Evolutionary conservation across 2,113 vertebrate genomes (phyloP).

Genomic region (Aegithalos caudatus): DNA sequence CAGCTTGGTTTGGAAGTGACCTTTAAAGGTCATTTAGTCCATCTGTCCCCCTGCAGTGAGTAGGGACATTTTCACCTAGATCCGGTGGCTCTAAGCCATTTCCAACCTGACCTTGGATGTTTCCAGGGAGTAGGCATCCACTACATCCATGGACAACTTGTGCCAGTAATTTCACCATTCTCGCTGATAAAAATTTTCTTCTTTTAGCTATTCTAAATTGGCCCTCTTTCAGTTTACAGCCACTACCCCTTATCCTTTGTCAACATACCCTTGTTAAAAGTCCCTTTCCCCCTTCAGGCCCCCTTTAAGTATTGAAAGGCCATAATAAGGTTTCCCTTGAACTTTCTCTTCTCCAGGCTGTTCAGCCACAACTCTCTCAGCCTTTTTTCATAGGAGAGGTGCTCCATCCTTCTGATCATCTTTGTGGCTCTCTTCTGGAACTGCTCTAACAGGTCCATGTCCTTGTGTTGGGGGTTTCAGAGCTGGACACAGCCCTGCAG

Average conservation of each 20-base stretch:
- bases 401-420: neutral
- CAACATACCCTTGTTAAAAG: neutral
- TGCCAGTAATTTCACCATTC: too few species aligned
- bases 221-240: neutral
- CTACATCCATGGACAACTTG: neutral
- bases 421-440: neutral
- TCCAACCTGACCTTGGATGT: neutral
- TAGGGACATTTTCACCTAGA: neutral
- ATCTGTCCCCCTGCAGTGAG: neutral
- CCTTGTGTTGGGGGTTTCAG: rapidly evolving
- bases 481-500: rapidly evolving
- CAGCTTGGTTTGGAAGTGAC: neutral
- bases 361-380: neutral
- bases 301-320: neutral
- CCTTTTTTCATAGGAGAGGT: neutral
- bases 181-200: neutral
- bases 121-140: rapidly evolving
- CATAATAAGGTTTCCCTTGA: neutral
- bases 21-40: neutral
- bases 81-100: neutral
- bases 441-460: neutral
- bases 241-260: neutral
- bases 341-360: neutral
- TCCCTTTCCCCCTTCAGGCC: neutral
- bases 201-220: neutral